Conservation (phyloP, 2,888 invertebrate species). For the Pelosia muscerda region DNA sequence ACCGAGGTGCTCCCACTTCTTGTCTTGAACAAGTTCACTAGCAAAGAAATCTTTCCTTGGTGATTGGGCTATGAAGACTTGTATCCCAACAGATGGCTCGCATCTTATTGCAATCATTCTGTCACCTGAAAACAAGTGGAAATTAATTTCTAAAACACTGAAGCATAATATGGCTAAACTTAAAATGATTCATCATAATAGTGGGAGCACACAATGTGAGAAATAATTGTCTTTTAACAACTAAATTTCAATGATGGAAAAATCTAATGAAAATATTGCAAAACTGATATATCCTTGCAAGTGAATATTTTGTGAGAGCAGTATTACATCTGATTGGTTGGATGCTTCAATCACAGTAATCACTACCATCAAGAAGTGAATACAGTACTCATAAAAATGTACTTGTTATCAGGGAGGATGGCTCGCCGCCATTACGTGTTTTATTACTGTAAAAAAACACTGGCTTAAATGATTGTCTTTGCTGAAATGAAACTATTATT, state of each 20-base stretch:
- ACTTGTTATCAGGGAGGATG: constrained; percentile 7
- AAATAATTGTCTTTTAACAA: neutral
- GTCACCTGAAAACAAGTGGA: constrained; percentile 80
- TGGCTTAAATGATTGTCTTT: neutral
- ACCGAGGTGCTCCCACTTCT: constrained; percentile 98
- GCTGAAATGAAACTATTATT: neutral
- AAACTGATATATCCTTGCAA: constrained; percentile 15
- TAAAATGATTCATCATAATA: neutral
- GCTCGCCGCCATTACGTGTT: constrained; percentile 7
- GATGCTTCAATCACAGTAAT: neutral
- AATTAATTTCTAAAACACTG: neutral
- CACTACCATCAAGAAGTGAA: neutral
- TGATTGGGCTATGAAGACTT: constrained; percentile 96
- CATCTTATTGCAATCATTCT: constrained; percentile 96
- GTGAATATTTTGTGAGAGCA: neutral
- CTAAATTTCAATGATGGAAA: neutral
- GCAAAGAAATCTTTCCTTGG: constrained; percentile 96
- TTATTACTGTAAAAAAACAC: neutral
- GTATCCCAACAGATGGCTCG: constrained; percentile 95
- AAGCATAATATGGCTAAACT: neutral
- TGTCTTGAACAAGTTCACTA: constrained; percentile 94
- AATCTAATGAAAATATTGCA: neutral
- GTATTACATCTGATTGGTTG: neutral
- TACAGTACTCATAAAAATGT: constrained; percentile 9
- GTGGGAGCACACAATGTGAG: neutral